These are phyloP conservation scores for Illadopsis cleaveri DNA, from an alignment of 2,113 vertebrate species.

Conservation along the genomic window DNA sequence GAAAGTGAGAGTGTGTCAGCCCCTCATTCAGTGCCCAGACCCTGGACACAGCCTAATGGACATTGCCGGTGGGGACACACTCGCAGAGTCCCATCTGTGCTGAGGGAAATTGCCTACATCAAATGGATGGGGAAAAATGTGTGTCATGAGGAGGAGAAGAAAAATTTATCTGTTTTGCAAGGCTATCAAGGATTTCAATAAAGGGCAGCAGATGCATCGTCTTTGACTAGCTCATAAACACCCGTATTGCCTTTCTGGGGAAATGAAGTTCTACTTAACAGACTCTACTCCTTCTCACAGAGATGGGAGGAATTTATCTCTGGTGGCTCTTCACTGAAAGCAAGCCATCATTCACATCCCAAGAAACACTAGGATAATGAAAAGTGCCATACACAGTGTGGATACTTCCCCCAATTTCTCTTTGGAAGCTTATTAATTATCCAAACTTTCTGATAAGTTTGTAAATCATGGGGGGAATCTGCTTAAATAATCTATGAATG, in stretches of 20 bases:
- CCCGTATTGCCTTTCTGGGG: not conserved
- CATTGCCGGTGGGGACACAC: not conserved
- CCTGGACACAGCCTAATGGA: not conserved
- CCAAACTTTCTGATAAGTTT: not conserved
- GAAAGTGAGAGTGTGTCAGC: not conserved
- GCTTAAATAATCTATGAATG: not conserved
- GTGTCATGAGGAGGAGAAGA: not conserved
- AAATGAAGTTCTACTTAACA: not conserved
- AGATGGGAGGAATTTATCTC: not conserved
- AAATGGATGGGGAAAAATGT: not conserved
- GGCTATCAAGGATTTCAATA: constrained; percentile 2
- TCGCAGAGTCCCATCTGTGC: not conserved
- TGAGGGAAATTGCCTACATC: not conserved
- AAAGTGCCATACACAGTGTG: not conserved
- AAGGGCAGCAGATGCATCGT: not conserved
- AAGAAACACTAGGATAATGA: constrained; percentile 10
- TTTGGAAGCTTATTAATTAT: not conserved
- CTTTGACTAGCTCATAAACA: constrained; percentile 11
- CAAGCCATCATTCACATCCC: not conserved
- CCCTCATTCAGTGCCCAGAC: not conserved
- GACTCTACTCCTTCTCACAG: not conserved
- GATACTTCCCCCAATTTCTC: not conserved
- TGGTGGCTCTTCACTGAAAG: not conserved
- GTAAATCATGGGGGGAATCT: not conserved
- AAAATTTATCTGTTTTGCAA: constrained; percentile 6